Evolutionary conservation across 2,113 vertebrate genomes (phyloP).

Genomic region (Petaurus breviceps): DNA sequence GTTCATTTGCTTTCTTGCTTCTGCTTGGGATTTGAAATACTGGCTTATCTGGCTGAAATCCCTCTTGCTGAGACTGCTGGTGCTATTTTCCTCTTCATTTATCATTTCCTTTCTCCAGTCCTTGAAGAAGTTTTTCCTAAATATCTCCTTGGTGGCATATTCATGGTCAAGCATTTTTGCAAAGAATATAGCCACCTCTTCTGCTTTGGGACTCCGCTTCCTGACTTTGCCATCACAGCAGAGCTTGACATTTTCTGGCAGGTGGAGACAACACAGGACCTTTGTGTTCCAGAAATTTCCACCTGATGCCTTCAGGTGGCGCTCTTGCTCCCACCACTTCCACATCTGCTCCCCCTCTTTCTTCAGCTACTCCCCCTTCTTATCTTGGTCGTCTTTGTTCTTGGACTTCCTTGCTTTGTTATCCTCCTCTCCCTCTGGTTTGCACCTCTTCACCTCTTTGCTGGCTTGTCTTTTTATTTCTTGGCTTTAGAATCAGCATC

Average conservation of each 20-base stretch:
- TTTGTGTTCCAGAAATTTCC: slow-evolving; percentile 97
- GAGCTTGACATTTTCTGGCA: slow-evolving; percentile 94
- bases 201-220: slow-evolving; percentile 92
- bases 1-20: slow-evolving; percentile 96
- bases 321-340: slow-evolving; percentile 97
- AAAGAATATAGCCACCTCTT: slow-evolving; percentile 98
- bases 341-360: slow-evolving; percentile 94
- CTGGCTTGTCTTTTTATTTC: slow-evolving; percentile 91
- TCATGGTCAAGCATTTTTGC: slow-evolving; percentile 99
- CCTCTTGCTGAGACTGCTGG: slow-evolving; percentile 94
- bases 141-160: slow-evolving; percentile 98
- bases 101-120: slow-evolving; percentile 99
- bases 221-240: slow-evolving; percentile 95
- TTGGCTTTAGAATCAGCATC: slow-evolving; percentile 93
- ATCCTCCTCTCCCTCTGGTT: slow-evolving; percentile 71
- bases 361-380: slow-evolving; percentile 89
- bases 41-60: slow-evolving; percentile 94
- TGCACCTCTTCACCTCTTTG: slow-evolving; percentile 93
- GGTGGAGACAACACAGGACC: slow-evolving; percentile 96
- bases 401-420: slow-evolving; percentile 79
- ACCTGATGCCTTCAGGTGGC: slow-evolving; percentile 96
- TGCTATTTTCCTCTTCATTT: slow-evolving; percentile 91
- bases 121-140: slow-evolving; percentile 98
- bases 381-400: slow-evolving; percentile 89
- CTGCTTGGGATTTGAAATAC: slow-evolving; percentile 95